These are phyloP conservation scores for Myotis findleyi DNA, from an alignment of 2,797 vertebrate genomes.

Conservation along the genomic window DNA sequence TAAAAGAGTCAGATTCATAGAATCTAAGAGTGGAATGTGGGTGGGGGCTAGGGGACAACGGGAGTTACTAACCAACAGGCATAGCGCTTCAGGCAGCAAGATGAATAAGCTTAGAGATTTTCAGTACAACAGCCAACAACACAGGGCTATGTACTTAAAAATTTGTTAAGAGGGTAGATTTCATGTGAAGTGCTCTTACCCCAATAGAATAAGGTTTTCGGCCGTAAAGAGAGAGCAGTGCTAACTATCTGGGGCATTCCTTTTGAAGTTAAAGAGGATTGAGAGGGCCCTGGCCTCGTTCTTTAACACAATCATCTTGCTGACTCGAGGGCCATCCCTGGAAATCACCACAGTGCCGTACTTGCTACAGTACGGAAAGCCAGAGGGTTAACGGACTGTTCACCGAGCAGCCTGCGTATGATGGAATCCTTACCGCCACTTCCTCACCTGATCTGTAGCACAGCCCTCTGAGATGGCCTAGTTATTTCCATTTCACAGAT, in stretches of 20 bases:
- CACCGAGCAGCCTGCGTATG: not conserved
- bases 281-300: not conserved
- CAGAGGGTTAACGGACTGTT: fast-evolving
- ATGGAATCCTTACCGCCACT: not conserved
- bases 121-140: fast-evolving
- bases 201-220: not conserved
- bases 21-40: not conserved
- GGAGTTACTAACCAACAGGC: not conserved
- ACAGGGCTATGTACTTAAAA: fast-evolving
- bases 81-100: not conserved
- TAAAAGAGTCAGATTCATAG: not conserved
- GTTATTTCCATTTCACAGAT: not conserved
- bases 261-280: not conserved
- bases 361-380: not conserved
- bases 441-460: not conserved
- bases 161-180: not conserved
- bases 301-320: not conserved
- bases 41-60: not conserved
- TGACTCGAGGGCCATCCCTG: not conserved
- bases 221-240: not conserved
- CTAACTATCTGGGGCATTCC: not conserved
- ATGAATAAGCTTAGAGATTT: not conserved
- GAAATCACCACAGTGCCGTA: not conserved
- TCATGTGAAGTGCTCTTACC: not conserved
- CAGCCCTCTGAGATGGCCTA: not conserved